Evolutionary conservation across 2,888 invertebrate species (phyloP).

Genomic region (Dolomedes plantarius): DNA sequence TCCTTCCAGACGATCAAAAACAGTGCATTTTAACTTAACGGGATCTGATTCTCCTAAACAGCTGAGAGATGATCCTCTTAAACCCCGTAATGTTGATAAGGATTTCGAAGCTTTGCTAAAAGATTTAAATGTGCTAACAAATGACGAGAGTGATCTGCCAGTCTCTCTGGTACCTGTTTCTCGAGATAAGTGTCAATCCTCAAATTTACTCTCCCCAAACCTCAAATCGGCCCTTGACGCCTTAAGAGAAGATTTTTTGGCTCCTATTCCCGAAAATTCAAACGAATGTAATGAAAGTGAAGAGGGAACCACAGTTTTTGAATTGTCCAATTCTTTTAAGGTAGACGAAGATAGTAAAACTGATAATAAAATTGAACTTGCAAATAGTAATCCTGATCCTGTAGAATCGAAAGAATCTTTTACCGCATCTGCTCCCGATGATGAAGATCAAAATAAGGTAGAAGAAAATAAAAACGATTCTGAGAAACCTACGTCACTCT

Average conservation of each 20-base stretch:
- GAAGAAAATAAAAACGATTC: slow-evolving; percentile 13
- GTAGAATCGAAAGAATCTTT: background rate
- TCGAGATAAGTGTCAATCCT: background rate
- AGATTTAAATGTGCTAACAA: slow-evolving; percentile 49
- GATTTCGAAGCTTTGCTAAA: slow-evolving; percentile 43
- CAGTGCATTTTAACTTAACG: slow-evolving; percentile 43
- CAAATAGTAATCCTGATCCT: background rate
- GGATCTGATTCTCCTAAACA: slow-evolving; percentile 1
- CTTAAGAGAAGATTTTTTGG: slow-evolving; percentile 43
- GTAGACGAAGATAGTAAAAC: background rate
- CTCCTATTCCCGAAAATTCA: slow-evolving; percentile 41
- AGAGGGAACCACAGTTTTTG: background rate
- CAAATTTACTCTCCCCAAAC: slow-evolving; percentile 15
- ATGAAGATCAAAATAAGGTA: background rate
- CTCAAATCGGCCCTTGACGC: slow-evolving; percentile 36
- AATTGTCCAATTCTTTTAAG: no score
- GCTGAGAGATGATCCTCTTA: background rate
- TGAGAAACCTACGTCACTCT: slow-evolving; percentile 25
- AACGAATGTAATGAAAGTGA: slow-evolving; percentile 23
- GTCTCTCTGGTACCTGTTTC: background rate
- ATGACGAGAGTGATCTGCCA: background rate
- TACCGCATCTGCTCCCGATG: background rate
- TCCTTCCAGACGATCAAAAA: slow-evolving; percentile 33
- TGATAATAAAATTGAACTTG: background rate
- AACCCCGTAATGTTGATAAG: slow-evolving; percentile 44